Evolutionary conservation across 2,797 vertebrate species (phyloP).

Genomic region (Gymnothorax javanicus): DNA sequence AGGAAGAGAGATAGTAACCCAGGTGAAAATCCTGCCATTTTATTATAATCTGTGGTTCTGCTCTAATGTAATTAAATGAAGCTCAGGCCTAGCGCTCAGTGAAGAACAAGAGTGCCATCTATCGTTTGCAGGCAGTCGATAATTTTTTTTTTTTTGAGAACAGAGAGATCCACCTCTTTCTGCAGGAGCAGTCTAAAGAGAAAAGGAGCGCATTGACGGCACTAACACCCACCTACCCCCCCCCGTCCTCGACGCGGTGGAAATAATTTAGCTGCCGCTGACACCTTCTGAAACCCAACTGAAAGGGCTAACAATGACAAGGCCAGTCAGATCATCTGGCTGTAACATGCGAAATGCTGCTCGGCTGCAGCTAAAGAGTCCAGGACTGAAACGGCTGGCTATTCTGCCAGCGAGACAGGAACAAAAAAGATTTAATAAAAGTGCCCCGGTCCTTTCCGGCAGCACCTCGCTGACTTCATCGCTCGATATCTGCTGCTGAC

Average conservation of each 20-base stretch:
- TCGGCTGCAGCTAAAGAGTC: background rate
- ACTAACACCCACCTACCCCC: background rate
- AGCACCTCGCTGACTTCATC: slow-evolving; percentile 15
- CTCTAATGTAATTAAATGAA: slow-evolving; percentile 39
- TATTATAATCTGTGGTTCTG: slow-evolving; percentile 31
- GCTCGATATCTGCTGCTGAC: background rate
- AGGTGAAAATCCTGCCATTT: slow-evolving; percentile 31
- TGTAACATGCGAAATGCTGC: background rate
- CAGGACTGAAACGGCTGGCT: background rate
- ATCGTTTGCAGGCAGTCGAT: slow-evolving; percentile 4
- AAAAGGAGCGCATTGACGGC: background rate
- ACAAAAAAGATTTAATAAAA: background rate
- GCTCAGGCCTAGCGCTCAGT: background rate
- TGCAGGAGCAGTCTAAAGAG: background rate
- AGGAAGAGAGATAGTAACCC: slow-evolving; percentile 10
- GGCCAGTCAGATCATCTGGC: background rate
- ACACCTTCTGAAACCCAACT: background rate
- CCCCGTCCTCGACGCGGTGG: background rate
- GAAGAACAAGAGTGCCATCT: slow-evolving; percentile 42
- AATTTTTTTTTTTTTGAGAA: background rate
- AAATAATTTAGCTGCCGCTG: background rate
- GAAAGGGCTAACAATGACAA: background rate
- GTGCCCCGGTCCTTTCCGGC: background rate
- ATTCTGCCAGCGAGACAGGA: background rate
- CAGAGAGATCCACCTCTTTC: background rate